phyloP scores from a whole-genome alignment of 2,113 vertebrate genomes.

The Hoplias malabaricus region DNA sequence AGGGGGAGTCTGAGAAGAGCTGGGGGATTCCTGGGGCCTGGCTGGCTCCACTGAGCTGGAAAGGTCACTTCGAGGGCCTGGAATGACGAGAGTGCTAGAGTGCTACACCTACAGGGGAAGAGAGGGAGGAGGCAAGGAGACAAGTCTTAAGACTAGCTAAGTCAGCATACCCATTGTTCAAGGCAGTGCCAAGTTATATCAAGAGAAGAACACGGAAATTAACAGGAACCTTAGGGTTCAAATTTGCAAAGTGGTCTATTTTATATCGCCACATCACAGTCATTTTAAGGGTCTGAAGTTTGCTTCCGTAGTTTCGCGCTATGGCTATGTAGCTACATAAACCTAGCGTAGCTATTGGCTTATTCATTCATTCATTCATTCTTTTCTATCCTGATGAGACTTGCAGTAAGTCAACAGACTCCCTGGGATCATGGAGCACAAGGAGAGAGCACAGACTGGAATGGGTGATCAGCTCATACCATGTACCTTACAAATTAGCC shows the following conservation, averaged over 20 bases:
- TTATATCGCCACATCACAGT: too few relatives aligned
- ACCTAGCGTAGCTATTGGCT: too few relatives aligned
- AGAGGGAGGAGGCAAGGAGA: constrained; percentile 6
- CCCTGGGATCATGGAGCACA: too few relatives aligned
- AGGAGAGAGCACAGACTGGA: too few relatives aligned
- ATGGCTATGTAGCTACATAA: too few relatives aligned
- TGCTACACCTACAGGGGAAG: constrained; percentile 10
- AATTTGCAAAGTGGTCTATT: background rate
- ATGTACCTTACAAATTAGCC: too few relatives aligned
- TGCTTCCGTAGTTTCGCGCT: too few relatives aligned
- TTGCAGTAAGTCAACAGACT: too few relatives aligned
- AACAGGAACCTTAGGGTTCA: background rate
- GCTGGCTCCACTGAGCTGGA: constrained; percentile 31
- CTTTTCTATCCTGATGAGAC: too few relatives aligned
- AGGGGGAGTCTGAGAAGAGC: constrained; percentile 23
- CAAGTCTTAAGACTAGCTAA: constrained; percentile 6
- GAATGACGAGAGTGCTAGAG: constrained; percentile 17
- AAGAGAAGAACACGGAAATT: constrained; percentile 3
- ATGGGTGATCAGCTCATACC: too few relatives aligned
- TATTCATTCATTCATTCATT: too few relatives aligned
- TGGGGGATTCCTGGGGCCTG: constrained; percentile 38
- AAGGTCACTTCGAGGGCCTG: constrained; percentile 50
- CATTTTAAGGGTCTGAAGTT: too few relatives aligned
- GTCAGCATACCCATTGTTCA: constrained; percentile 31
- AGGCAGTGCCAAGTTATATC: constrained; percentile 17